phyloP scores from a whole-genome alignment of 1,140 invertebrate species.

The Cryptotermes secundus region DNA sequence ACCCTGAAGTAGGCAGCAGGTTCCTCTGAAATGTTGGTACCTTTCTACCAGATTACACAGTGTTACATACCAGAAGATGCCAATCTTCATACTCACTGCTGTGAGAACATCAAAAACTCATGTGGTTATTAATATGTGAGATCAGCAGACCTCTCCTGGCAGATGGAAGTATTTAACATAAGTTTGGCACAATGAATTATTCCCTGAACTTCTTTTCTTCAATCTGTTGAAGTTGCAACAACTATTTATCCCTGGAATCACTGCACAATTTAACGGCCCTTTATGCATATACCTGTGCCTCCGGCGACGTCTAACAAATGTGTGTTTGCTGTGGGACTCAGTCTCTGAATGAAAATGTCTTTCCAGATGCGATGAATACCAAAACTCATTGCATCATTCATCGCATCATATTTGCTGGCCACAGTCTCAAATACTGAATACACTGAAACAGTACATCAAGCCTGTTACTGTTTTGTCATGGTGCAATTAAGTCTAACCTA shows the following conservation, averaged over 20 bases:
- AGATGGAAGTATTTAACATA: no score
- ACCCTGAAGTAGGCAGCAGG: no score
- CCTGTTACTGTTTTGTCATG: neutral
- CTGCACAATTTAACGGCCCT: neutral
- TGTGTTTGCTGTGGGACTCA: conserved; percentile 75
- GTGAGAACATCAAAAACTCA: no score
- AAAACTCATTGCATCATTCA: conserved; percentile 98
- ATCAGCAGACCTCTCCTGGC: no score
- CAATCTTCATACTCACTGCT: no score
- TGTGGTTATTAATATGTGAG: no score
- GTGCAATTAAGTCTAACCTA: no score
- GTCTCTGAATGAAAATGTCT: conserved; percentile 82
- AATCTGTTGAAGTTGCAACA: neutral
- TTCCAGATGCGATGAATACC: conserved; percentile 98
- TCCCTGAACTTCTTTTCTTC: no score
- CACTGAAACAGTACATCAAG: conserved; percentile 62
- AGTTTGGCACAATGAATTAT: no score
- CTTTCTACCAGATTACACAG: no score
- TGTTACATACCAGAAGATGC: no score
- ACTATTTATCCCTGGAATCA: neutral
- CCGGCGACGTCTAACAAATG: conserved; percentile 93
- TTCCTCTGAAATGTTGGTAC: no score
- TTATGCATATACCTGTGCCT: conserved; percentile 70
- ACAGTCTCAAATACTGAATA: conserved; percentile 94
- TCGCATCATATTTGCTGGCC: conserved; percentile 90